Base-by-base conservation (phyloP, 2,797 vertebrate species). In the Bradypus variegatus region DNA sequence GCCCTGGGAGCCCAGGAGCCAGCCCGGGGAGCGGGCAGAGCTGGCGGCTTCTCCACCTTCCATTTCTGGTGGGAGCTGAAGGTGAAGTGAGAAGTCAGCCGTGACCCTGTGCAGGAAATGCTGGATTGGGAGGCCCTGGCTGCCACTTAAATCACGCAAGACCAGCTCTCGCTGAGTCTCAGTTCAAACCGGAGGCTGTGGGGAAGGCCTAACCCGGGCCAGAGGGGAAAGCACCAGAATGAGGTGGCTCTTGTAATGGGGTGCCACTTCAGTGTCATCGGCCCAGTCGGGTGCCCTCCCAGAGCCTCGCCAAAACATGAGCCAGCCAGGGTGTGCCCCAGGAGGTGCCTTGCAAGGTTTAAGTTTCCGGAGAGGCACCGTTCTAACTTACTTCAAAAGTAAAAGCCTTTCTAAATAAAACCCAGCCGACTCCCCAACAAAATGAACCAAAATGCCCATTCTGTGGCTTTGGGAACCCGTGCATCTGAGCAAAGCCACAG, bases 321-420 rank as follows among this genome's bases (percentile, higher is more conserved):
- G 50, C 31, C 41, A 73, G 79, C 33, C 31, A 25, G 36, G 38
- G 33, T 16, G 29, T 7, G 41, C 73, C 38, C 50, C n/a, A 83
- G 33, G 67, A 62, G 67, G 72, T 19, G 38, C 38, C 76, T 64
- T 64, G 8, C 27, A 69, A 29, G 38, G 82, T 53, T 36, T n/a
- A 6, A 6, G 33, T 29, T 38, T 53, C 21, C 6, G 45, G 80
- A 73, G 79, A 45, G 23, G 53, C 0, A 0, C 6, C 5, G 19
- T 29, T 36, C 38, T 69, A 48, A 75, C 55, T 89, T n/a, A 21
- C 15, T 64, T 81, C 15, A 90, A 38, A 50, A 23, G n/a, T 29
- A 48, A 81, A 80, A 31, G 21, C 11, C 53, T 76, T 62, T 45
- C 23, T 14, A 7, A 31, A 60, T 50, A 41, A 92, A 65, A 36